Percentiles rank a stretch among this genome's conserved stretches.
Evolutionary conservation across 1,140 invertebrate species (phyloP).

Genomic region (Solen grandis): DNA sequence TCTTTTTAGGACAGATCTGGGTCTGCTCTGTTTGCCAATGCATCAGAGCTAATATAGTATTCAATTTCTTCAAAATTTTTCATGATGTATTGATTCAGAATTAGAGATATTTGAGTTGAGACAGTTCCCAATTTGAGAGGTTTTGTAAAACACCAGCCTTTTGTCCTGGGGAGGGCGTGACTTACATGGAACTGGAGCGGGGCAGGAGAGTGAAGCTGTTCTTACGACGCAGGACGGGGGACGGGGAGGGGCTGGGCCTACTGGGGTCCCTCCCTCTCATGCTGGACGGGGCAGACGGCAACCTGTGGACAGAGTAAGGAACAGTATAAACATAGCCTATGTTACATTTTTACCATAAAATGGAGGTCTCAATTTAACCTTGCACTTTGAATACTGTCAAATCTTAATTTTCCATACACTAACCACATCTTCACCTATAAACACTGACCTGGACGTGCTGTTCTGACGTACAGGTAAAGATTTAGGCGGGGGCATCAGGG

Average conservation of each 20-base stretch:
- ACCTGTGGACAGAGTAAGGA: not conserved
- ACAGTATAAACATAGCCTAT: not conserved
- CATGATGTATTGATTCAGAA: no score
- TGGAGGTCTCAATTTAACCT: not conserved
- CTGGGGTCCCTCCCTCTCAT: constrained; percentile 67
- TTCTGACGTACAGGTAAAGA: constrained; percentile 25
- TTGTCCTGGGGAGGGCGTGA: constrained; percentile 25
- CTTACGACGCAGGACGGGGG: constrained; percentile 66
- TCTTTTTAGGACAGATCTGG: no score
- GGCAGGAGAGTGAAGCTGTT: constrained; percentile 62
- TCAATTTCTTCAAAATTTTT: no score
- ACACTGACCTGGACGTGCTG: constrained; percentile 28
- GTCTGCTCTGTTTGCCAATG: no score
- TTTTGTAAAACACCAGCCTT: no score
- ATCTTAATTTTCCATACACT: no score
- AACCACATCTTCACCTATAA: not conserved
- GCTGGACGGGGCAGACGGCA: constrained; percentile 62
- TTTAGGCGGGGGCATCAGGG: constrained; percentile 71
- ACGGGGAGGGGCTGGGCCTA: constrained; percentile 67
- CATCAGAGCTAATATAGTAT: no score
- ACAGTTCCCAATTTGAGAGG: no score
- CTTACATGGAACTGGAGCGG: constrained; percentile 73
- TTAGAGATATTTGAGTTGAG: no score
- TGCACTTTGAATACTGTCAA: not conserved
- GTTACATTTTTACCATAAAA: not conserved